Evolutionary conservation across 1,140 invertebrate genomes (phyloP).

Genomic region (Bombus sibiricus): DNA sequence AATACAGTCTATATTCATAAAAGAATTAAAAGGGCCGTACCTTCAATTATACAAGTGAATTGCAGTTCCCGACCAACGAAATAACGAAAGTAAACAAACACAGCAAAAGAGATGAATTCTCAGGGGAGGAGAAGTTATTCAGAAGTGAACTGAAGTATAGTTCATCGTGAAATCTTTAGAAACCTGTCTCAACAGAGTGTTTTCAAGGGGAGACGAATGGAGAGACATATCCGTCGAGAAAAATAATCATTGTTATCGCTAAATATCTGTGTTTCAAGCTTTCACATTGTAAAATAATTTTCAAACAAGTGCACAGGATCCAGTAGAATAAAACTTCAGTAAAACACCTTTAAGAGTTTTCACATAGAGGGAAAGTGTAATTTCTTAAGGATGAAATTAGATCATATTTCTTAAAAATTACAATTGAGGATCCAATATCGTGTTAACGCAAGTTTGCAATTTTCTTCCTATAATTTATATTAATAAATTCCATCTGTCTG

Average conservation of each 20-base stretch:
- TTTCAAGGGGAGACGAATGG: not conserved
- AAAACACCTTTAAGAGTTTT: not conserved
- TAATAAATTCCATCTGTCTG: not conserved
- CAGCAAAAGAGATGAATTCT: not conserved
- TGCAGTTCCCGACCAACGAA: not conserved
- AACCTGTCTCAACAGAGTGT: not conserved
- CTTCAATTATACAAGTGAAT: conserved; percentile 27
- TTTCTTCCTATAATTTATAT: not conserved
- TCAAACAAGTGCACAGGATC: not conserved
- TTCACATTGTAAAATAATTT: not conserved
- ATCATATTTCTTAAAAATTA: not conserved
- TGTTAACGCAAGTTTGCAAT: no score
- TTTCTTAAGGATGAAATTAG: no score
- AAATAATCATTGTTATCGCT: not conserved
- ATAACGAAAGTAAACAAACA: conserved; percentile 36
- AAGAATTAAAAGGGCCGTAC: not conserved
- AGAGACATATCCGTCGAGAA: no score
- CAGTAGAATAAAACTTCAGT: no score
- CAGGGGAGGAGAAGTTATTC: not conserved
- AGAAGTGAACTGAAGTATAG: not conserved
- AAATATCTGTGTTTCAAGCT: not conserved
- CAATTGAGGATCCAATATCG: not conserved
- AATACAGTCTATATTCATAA: not conserved
- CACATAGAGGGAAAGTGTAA: not conserved
- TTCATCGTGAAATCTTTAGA: not conserved